Percentiles rank a stretch among this genome's conserved stretches.
These are phyloP conservation scores for Cataglyphis cursor DNA, from an alignment of 2,888 invertebrate genomes.

Conservation along the genomic window DNA sequence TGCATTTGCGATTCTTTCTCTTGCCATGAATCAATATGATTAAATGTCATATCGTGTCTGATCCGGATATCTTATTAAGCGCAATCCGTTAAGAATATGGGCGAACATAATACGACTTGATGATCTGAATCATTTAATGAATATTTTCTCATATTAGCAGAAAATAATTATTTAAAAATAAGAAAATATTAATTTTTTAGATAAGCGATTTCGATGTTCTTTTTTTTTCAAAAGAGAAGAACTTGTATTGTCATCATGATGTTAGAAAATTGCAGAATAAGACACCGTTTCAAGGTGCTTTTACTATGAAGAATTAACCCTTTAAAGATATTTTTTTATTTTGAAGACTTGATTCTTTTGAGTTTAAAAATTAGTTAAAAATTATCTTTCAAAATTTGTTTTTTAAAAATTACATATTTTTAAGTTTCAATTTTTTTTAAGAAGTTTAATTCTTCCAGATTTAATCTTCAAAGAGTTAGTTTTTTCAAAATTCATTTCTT, in stretches of 20 bases:
- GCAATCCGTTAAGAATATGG: neutral
- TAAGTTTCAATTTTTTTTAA: neutral
- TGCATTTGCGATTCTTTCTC: neutral
- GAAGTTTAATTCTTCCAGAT: neutral
- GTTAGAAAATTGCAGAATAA: neutral
- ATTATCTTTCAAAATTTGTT: neutral
- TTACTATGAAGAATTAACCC: too few relatives aligned
- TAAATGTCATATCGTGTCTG: neutral
- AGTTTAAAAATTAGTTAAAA: neutral
- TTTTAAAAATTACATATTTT: neutral
- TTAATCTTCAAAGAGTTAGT: neutral
- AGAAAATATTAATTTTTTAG: slow-evolving; percentile 4
- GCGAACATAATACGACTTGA: slow-evolving; percentile 47
- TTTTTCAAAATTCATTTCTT: neutral
- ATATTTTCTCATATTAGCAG: neutral
- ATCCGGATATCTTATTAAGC: neutral
- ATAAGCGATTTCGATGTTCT: neutral
- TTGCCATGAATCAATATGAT: neutral
- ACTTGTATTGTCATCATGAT: neutral
- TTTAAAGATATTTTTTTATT: neutral
- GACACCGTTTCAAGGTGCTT: neutral
- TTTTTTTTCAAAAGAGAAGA: neutral
- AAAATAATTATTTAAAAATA: slow-evolving; percentile 6
- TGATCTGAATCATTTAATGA: slow-evolving; percentile 10
- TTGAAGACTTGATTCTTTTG: neutral